Evolutionary conservation across 2,797 vertebrate genomes (phyloP).

Genomic region (Rhyacichthys aspro): DNA sequence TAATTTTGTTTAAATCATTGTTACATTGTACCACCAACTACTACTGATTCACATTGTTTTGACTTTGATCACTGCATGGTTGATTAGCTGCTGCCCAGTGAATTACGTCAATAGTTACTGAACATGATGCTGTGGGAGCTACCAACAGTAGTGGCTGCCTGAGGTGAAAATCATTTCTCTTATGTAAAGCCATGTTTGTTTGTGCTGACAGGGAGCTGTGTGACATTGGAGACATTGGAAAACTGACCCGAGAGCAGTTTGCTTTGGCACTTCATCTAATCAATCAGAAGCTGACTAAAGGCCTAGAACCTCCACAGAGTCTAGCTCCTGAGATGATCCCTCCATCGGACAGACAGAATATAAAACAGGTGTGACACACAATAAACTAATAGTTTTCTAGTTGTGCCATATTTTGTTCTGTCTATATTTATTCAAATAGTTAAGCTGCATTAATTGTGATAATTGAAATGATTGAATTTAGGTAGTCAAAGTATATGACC

Average conservation of each 20-base stretch:
- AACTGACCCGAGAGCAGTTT: slow-evolving; percentile 96
- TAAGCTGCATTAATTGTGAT: too few species aligned
- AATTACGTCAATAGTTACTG: slow-evolving; percentile 26
- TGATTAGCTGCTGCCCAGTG: slow-evolving; percentile 22
- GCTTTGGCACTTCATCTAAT: slow-evolving; percentile 96
- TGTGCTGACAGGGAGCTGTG: slow-evolving; percentile 89
- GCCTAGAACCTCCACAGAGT: slow-evolving; percentile 90
- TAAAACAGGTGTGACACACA: slow-evolving; percentile 76
- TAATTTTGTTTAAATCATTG: too few species aligned
- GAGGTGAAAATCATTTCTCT: slow-evolving; percentile 57
- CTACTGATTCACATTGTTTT: slow-evolving; percentile 21
- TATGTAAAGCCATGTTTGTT: slow-evolving; percentile 36
- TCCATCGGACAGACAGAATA: slow-evolving; percentile 87
- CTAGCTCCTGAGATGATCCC: slow-evolving; percentile 95
- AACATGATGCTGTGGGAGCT: slow-evolving; percentile 24
- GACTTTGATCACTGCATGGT: slow-evolving; percentile 40
- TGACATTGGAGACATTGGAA: slow-evolving; percentile 93
- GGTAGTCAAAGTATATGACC: too few species aligned
- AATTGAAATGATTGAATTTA: too few species aligned
- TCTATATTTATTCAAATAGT: too few species aligned
- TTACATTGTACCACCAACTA: too few species aligned
- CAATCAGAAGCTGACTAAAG: slow-evolving; percentile 92
- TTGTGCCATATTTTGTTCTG: too few species aligned
- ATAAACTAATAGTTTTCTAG: too few species aligned
- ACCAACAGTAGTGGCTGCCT: slow-evolving; percentile 48